phyloP scores from a whole-genome alignment of 2,888 invertebrate species.

The Tuta absoluta region DNA sequence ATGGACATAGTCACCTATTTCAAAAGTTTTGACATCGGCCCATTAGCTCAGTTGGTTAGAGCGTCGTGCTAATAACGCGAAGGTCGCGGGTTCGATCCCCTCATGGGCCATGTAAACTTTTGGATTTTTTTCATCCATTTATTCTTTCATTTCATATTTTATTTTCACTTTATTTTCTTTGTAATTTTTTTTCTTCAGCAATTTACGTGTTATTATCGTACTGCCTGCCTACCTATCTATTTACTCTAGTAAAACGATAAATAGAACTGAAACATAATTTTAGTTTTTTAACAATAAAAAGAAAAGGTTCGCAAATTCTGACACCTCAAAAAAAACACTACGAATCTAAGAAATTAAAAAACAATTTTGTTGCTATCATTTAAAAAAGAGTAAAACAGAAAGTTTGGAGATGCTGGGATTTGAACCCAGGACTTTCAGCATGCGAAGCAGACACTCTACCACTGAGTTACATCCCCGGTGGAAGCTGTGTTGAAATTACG shows the following conservation, averaged over 20 bases:
- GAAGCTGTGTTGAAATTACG: conserved; percentile 31
- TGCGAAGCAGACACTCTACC: conserved; percentile 85
- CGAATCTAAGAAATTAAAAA: conserved; percentile 18
- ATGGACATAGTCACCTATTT: conserved; percentile 26
- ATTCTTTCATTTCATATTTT: background rate
- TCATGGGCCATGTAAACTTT: conserved; percentile 64
- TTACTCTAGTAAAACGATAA: no score
- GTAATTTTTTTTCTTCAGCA: no score
- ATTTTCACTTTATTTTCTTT: no score
- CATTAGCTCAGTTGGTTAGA: conserved; percentile 78
- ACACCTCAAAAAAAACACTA: background rate
- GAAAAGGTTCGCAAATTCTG: no score
- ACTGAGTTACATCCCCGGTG: conserved; percentile 77
- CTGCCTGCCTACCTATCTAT: no score
- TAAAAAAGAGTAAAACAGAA: conserved; percentile 29
- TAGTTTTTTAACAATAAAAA: no score
- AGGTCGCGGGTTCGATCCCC: conserved; percentile 78
- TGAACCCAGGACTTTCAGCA: conserved; percentile 85
- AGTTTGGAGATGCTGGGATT: conserved; percentile 83
- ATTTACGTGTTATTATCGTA: no score
- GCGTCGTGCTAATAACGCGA: conserved; percentile 78
- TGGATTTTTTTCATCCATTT: conserved; percentile 4
- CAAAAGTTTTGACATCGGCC: conserved; percentile 42
- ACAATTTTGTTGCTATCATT: background rate
- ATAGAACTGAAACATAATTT: no score